These are phyloP conservation scores for Cepaea nemoralis DNA, from an alignment of 1,140 invertebrate species.

Conservation along the genomic window DNA sequence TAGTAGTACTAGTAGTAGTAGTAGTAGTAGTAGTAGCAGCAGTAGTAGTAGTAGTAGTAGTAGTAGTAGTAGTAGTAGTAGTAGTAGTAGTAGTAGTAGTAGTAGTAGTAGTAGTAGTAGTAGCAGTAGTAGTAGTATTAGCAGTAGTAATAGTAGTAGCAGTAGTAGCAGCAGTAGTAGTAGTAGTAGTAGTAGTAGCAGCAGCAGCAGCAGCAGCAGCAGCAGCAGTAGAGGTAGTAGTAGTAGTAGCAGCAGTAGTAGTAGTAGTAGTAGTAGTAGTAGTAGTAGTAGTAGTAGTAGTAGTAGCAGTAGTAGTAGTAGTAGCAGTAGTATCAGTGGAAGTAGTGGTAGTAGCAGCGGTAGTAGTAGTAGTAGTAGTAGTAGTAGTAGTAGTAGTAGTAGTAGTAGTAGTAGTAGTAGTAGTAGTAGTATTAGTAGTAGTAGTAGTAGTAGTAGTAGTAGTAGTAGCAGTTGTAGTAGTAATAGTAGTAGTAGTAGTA, in stretches of 20 bases:
- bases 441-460: background rate
- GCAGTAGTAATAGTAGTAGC: background rate
- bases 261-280: background rate
- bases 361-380: constrained; percentile 30
- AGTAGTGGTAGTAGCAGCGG: background rate
- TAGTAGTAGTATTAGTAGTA: background rate
- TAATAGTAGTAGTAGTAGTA: background rate
- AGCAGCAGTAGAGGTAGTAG: background rate
- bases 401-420: constrained; percentile 9
- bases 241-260: background rate
- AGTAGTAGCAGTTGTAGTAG: background rate
- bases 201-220: background rate
- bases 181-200: background rate
- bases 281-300: background rate
- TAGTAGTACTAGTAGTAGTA: no score
- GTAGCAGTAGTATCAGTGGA: background rate
- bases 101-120: background rate
- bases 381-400: constrained; percentile 21
- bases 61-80: background rate
- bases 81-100: background rate
- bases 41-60: background rate
- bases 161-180: background rate
- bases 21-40: background rate
- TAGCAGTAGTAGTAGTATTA: no score
- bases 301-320: background rate